Base-by-base conservation (phyloP, 1,140 invertebrate genomes). In the Drosophila tristis region DNA sequence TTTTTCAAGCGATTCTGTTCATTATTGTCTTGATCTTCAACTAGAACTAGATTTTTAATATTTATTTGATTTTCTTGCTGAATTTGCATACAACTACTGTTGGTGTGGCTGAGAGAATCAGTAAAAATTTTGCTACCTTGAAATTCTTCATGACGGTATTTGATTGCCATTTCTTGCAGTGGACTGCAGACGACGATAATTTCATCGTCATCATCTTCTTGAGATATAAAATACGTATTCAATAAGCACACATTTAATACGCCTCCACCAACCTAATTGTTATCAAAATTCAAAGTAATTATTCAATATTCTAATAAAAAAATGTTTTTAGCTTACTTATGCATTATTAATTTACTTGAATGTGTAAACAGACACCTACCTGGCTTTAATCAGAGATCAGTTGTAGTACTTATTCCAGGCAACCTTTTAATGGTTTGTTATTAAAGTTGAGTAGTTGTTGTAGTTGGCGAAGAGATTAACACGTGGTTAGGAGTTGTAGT, bases 351-450 rank as follows among this genome's bases (percentile, higher is more conserved):
- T 25, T 48, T 35, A 39, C 58, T 57, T 20, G 49, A 50, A 76
- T 79, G 44, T 66, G 63, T 61, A 60, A 44, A 57, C 20, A 42
- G 50, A 50, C 58, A 85, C 89, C 72, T 85, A 91, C 89, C 90
- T 90, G 84, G 68, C 85, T 91, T 91, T 78, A 84, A 79, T 91
- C 78, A 91, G 82, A 79, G 79, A 91, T 92, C 91, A 92, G 91
- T 92, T 92, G 91, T 90, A 90, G 91, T 90, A 92, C 78, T 92
- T 92, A 78, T 89, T 92, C 91, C 91, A 92, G 91, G 91, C 91
- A 91, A 92, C 91, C 91, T 92, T 91, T 92, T 79, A 68, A 35
- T 65, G 23, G 51, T 73, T 75, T 73, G 55, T 82, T 68, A 65
- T 75, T 50, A 63, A 74, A 64, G 70, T 82, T 62, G 66, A 63